Conservation (phyloP, 2,113 vertebrate species). For the Leptosomus discolor region DNA sequence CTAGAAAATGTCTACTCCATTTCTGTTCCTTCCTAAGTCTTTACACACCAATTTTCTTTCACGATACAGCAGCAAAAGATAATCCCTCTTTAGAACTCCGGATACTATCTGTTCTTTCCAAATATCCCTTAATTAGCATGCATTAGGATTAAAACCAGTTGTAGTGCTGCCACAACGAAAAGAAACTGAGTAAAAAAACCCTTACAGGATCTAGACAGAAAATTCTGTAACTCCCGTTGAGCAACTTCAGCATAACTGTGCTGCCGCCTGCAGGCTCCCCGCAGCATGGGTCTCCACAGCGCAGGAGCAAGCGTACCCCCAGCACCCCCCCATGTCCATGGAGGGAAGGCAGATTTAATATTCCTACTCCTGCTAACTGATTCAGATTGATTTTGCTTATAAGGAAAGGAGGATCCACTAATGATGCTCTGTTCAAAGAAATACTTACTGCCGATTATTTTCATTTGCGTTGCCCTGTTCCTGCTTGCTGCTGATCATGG, state of each 20-base stretch:
- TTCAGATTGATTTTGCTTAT: neutral
- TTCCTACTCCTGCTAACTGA: neutral
- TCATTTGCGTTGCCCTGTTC: neutral
- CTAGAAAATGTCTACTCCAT: conserved; percentile 49
- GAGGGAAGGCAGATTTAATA: neutral
- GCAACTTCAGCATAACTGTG: conserved; percentile 48
- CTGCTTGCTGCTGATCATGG: neutral
- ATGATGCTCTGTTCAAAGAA: neutral
- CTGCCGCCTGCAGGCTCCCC: conserved; percentile 76
- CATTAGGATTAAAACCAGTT: conserved; percentile 68
- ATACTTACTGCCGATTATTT: neutral
- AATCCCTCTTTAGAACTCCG: conserved; percentile 66
- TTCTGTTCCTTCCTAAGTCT: conserved; percentile 63
- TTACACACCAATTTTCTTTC: conserved; percentile 63
- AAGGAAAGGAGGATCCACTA: neutral
- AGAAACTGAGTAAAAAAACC: conserved; percentile 1
- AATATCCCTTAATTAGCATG: conserved; percentile 70
- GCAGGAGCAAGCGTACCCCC: neutral
- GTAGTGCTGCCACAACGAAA: conserved; percentile 1
- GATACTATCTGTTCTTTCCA: conserved; percentile 45
- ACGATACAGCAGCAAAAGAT: conserved; percentile 60
- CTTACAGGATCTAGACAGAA: conserved; percentile 5
- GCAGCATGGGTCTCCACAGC: neutral
- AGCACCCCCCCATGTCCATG: neutral
- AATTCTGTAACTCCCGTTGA: neutral